Base-by-base conservation (phyloP, 2,888 invertebrate genomes). In the Alitta virens region DNA sequence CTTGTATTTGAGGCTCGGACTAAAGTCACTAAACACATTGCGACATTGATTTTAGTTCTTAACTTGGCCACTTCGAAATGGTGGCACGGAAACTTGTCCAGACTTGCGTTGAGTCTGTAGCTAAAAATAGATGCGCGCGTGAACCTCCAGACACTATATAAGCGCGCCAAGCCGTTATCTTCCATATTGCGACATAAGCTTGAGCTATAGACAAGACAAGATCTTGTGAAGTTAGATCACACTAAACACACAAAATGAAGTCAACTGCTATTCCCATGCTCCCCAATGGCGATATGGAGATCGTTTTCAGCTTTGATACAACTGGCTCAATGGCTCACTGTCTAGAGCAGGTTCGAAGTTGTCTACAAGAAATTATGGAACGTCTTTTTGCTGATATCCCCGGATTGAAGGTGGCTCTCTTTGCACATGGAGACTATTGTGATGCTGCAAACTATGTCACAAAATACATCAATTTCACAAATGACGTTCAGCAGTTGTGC, bases 341-440 rank as follows among this genome's bases (percentile, higher is more conserved):
- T 26, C 64, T 78, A 18, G 72, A 72, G 12, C 72, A 75, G 63
- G 75, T 78, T n/a, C 68, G 72, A 38, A 68, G 65, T 16, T 70
- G 75, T 14, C 61, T 78, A 5, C 67, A 71, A 16, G 75, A 77
- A 60, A 74, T 78, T 70, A 73, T 78, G 26, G 70, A 75, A 62
- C 71, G 78, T 12, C 71, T 79, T 3, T 72, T 75, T 52, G 71
- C 73, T 27, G 79, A 79, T 68, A 76, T 78, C 40, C 76, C 77
- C 0, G 72, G 70, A 3, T 72, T 79, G 42, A 68, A 72, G n/a
- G 71, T 77, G 12, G 75, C 74, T 3, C 70, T 79, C 23, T 69
- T 79, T 23, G 79, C 79, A 1, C 79, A 79, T 55, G 79, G 79
- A 0, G 78, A 79, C 64, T 79, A 79, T 64, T 76, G 76, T 54